Evolutionary conservation across 2,113 vertebrate species (phyloP).

Genomic region (Amphiprion ocellaris): DNA sequence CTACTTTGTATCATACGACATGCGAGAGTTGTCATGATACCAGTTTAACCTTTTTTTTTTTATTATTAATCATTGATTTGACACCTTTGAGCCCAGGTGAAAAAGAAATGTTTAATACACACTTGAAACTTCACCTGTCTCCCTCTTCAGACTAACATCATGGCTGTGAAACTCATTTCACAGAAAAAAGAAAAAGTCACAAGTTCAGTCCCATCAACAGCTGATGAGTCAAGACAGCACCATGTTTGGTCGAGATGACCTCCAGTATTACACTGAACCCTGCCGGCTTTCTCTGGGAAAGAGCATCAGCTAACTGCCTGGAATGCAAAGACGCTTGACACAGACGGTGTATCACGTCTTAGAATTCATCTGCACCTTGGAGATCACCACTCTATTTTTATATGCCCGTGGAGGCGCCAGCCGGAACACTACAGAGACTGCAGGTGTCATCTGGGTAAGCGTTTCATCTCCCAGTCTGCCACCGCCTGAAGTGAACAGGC

Average conservation of each 20-base stretch:
- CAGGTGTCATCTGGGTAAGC: conserved; percentile 51
- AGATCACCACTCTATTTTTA: conserved; percentile 57
- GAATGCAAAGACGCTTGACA: conserved; percentile 56
- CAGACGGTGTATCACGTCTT: conserved; percentile 37
- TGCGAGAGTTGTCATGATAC: not conserved
- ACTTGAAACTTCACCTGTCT: conserved; percentile 18
- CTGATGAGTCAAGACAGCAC: not conserved
- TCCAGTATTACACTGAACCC: not conserved
- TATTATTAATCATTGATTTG: not conserved
- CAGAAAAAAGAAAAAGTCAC: conserved; percentile 4
- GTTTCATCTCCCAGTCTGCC: conserved; percentile 42
- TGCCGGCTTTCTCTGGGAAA: conserved; percentile 17
- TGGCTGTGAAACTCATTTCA: not conserved
- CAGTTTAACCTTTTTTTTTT: not conserved
- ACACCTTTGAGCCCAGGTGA: conserved; percentile 9
- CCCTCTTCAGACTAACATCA: not conserved
- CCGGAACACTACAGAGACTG: conserved; percentile 36
- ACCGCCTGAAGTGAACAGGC: conserved; percentile 10
- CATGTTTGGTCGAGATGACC: conserved; percentile 21
- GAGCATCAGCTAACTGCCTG: conserved; percentile 1
- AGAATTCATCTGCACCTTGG: conserved; percentile 46
- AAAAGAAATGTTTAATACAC: conserved; percentile 1
- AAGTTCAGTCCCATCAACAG: conserved; percentile 4
- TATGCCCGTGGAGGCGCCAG: conserved; percentile 8
- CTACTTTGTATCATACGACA: not conserved